phyloP scores from a whole-genome alignment of 2,888 invertebrate genomes.

The Meta bourneti region DNA sequence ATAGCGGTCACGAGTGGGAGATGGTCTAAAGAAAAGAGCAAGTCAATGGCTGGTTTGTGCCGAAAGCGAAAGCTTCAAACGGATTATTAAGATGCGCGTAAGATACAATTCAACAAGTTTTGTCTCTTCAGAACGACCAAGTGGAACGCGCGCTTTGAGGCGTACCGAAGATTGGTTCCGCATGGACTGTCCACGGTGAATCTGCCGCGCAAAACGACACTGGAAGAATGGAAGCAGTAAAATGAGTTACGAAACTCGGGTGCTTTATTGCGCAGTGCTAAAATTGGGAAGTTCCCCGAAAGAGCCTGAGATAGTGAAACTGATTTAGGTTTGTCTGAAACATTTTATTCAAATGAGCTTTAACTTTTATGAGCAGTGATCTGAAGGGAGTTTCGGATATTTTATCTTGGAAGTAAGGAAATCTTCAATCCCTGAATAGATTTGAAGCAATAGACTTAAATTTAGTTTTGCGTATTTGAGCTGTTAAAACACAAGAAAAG shows the following conservation, averaged over 20 bases:
- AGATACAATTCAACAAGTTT: constrained; percentile 24
- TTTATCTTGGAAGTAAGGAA: neutral
- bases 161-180: constrained; percentile 40
- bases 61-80: constrained; percentile 23
- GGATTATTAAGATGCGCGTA: constrained; percentile 26
- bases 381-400: neutral
- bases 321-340: neutral
- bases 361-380: neutral
- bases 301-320: neutral
- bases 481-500: too few relatives aligned
- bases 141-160: constrained; percentile 41
- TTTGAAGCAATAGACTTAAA: too few relatives aligned
- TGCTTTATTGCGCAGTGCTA: neutral
- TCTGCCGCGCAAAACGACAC: constrained; percentile 17
- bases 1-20: too few relatives aligned
- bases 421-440: too few relatives aligned
- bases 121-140: constrained; percentile 7
- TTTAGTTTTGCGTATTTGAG: too few relatives aligned
- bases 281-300: neutral
- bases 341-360: neutral
- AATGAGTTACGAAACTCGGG: constrained; percentile 3
- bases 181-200: constrained; percentile 12
- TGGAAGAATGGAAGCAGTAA: constrained; percentile 27
- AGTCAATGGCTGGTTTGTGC: neutral
- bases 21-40: neutral